phyloP scores from a whole-genome alignment of 1,140 invertebrate genomes.

The Tenebrio molitor region DNA sequence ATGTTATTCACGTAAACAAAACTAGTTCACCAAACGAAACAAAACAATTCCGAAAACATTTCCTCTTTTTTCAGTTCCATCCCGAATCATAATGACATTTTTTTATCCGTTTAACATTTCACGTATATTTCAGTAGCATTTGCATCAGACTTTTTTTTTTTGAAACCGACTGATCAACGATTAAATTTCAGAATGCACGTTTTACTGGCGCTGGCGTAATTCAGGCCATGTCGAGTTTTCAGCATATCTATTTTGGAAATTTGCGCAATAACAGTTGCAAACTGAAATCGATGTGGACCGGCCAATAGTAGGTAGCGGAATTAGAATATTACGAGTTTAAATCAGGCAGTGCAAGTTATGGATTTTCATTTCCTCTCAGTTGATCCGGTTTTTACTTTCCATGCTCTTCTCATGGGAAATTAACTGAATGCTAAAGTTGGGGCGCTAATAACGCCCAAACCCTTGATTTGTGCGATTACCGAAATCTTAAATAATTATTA shows the following conservation, averaged over 20 bases:
- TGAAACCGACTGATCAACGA: no score
- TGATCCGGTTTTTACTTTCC: constrained; percentile 53
- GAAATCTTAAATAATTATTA: constrained; percentile 40
- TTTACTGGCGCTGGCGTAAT: no score
- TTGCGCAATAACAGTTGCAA: neutral
- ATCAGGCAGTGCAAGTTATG: constrained; percentile 51
- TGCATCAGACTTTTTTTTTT: no score
- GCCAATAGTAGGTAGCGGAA: constrained; percentile 17
- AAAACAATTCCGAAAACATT: no score
- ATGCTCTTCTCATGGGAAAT: constrained; percentile 51
- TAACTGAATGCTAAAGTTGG: constrained; percentile 42
- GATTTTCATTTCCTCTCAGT: constrained; percentile 54
- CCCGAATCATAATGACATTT: no score
- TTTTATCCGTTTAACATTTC: no score
- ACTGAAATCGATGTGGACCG: neutral
- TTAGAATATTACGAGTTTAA: constrained; percentile 43
- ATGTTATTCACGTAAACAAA: no score
- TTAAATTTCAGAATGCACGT: no score
- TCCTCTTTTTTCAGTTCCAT: no score
- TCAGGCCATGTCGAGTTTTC: no score
- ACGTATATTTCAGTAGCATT: no score
- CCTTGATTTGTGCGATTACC: constrained; percentile 38
- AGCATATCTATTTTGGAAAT: neutral
- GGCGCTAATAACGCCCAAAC: constrained; percentile 34
- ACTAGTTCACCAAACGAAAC: no score